A percentile compares a stretch with the other conserved stretches of the same genome.
Evolutionary conservation across 2,888 invertebrate genomes (phyloP).

Genomic region (Drosophila glabriapex): DNA sequence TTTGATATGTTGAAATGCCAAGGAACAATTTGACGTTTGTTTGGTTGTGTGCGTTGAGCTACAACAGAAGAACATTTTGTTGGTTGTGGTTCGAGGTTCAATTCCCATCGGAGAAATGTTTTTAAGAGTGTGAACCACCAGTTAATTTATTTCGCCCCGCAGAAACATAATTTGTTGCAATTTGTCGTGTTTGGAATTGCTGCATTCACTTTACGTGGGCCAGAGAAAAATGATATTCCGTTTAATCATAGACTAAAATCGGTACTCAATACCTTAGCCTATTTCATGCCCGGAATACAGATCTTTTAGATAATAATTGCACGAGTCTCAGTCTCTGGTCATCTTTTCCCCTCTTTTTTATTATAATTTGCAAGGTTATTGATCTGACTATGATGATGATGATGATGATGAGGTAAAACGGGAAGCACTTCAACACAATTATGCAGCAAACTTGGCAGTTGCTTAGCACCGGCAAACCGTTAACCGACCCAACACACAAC

Average conservation of each 20-base stretch:
- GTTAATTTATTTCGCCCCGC: slow-evolving; percentile 37
- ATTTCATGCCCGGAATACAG: slow-evolving; percentile 84
- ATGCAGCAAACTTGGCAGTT: slow-evolving; percentile 27
- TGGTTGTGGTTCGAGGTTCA: slow-evolving; percentile 27
- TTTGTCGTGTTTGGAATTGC: slow-evolving; percentile 67
- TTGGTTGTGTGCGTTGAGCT: slow-evolving; percentile 48
- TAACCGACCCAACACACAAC: slow-evolving; percentile 8
- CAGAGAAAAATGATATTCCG: slow-evolving; percentile 72
- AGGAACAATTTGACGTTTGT: rapidly evolving
- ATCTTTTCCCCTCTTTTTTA: background rate
- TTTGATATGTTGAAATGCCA: slow-evolving; percentile 13
- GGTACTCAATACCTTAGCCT: slow-evolving; percentile 75
- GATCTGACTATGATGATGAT: slow-evolving; percentile 34
- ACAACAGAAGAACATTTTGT: background rate
- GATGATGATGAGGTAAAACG: slow-evolving; percentile 33
- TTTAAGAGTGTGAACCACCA: background rate
- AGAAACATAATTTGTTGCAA: slow-evolving; percentile 47
- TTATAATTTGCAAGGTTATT: slow-evolving; percentile 53
- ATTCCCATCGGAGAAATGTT: slow-evolving; percentile 2
- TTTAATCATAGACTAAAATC: slow-evolving; percentile 82
- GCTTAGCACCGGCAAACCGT: slow-evolving; percentile 39
- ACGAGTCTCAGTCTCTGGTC: background rate
- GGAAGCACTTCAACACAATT: slow-evolving; percentile 31
- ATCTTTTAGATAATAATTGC: slow-evolving; percentile 23
- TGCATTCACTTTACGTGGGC: slow-evolving; percentile 67